A percentile compares a stretch with the other conserved stretches of the same genome.
Evolutionary conservation across 2,113 vertebrate species (phyloP).

Genomic region (Tympanuchus pallidicinctus): DNA sequence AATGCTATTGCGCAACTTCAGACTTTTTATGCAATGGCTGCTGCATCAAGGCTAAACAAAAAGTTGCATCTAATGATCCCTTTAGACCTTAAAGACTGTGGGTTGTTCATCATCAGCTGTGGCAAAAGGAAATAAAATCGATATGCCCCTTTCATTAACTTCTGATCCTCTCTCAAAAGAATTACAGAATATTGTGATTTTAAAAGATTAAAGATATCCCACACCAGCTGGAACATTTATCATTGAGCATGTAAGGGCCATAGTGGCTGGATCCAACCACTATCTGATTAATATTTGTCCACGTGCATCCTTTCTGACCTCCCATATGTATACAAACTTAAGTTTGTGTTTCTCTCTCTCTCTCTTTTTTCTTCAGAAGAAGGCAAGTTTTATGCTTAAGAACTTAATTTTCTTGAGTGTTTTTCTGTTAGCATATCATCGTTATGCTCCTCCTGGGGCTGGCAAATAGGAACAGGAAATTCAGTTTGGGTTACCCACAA

Average conservation of each 20-base stretch:
- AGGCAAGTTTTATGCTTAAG: neutral
- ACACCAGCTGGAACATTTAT: neutral
- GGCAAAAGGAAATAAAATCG: neutral
- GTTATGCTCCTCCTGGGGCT: neutral
- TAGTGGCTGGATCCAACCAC: neutral
- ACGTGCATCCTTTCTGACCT: neutral
- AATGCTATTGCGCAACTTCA: neutral
- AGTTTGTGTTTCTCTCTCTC: neutral
- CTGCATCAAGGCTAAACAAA: neutral
- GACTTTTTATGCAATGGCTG: neutral
- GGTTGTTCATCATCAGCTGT: neutral
- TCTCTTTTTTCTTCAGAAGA: neutral
- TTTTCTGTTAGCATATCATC: neutral
- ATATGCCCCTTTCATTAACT: neutral
- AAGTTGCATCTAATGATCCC: neutral
- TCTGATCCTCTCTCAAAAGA: neutral
- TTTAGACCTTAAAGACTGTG: neutral
- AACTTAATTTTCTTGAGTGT: neutral
- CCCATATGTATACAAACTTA: neutral
- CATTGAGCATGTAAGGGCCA: neutral
- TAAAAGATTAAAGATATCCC: slow-evolving; percentile 11
- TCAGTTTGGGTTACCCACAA: neutral
- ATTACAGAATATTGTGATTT: neutral
- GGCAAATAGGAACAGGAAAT: neutral
- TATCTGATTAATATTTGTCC: neutral